Conservation (phyloP, 2,888 invertebrate genomes). For the Tribolium freemani region DNA sequence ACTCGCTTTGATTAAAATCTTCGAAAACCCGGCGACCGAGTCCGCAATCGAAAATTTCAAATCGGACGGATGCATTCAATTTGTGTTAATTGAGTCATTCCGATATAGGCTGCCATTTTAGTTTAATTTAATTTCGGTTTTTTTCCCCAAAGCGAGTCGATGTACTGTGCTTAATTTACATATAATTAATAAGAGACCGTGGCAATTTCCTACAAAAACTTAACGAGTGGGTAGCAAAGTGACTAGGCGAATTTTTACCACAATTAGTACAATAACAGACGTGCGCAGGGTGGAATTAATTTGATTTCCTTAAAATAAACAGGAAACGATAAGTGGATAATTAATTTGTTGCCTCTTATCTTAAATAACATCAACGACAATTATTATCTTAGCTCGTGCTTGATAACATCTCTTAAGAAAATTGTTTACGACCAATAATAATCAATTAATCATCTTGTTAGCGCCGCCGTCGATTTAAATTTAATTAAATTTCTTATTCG, state of each 20-base stretch:
- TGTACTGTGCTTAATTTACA: constrained; percentile 3
- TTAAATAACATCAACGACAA: constrained; percentile 34
- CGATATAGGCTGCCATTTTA: constrained; percentile 21
- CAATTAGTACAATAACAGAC: constrained; percentile 42
- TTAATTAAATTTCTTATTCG: constrained; percentile 10
- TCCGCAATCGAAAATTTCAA: constrained; percentile 46
- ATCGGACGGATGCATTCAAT: constrained; percentile 40
- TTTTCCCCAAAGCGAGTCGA: background rate
- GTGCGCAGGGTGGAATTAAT: constrained; percentile 46
- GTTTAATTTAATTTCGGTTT: constrained; percentile 21
- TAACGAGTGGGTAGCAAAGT: constrained; percentile 41
- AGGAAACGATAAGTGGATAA: constrained; percentile 60
- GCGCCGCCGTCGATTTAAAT: background rate
- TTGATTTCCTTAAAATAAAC: constrained; percentile 56
- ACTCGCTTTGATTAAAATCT: constrained; percentile 53
- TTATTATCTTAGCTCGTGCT: constrained; percentile 2
- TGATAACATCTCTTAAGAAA: constrained; percentile 20
- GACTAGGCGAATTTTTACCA: constrained; percentile 42
- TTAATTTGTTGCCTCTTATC: constrained; percentile 52
- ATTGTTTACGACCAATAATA: background rate
- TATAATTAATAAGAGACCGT: constrained; percentile 14
- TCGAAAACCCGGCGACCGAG: constrained; percentile 40
- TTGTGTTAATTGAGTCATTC: constrained; percentile 44
- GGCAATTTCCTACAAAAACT: constrained; percentile 26
- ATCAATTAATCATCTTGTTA: constrained; percentile 16